Evolutionary conservation across 2,888 invertebrate genomes (phyloP), one percentile per base, ranked within the genome.

Genomic region (Tachina lurida): DNA sequence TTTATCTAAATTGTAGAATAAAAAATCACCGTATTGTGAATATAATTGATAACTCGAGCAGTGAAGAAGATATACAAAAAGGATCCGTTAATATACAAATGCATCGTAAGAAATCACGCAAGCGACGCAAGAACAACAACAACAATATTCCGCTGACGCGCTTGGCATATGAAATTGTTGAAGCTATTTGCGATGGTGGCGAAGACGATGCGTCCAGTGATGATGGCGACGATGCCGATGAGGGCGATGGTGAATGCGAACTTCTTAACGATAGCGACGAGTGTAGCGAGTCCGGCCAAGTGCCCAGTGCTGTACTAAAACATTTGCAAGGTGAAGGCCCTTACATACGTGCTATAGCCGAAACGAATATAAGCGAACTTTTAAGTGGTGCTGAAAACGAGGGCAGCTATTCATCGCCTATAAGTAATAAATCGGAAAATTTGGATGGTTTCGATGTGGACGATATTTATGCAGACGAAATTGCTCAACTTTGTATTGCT

Each of bases 391-490:
- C 95, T 76, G 96, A 96, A 88, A 95, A 95, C 79, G 96, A 96
- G 89, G 97, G 97, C n/a, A 97, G 97, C 90, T 97, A 97, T 89
- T 98, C 98, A n/a, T 98, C 98, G 0, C 95, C 97, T 47, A 95
- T 97, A 94, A 98, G 97, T 86, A 97, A 97, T 89, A 98, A 98
- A 93, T 98, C 98, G 2, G 98, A 98, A 89, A 98, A 98, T 92
- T 96, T 98, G 95, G 97, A 97, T 0, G 98, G 98, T 92, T 96
- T 98, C 90, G 98, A 98, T 90, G 98, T 98, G 8, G 98, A 98
- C 4, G 96, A 96, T 90, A 97, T 97, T 90, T 97, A 97, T 90
- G 97, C 97, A 90, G 97, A 97, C 43, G 97, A 96, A 90, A 92
- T 97, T 60, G 96, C 96, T 0, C 95, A 97, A 89, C 93, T 97